These are phyloP conservation scores for Poeciliopsis occidentalis DNA, from an alignment of 2,113 vertebrate genomes.

Conservation along the genomic window DNA sequence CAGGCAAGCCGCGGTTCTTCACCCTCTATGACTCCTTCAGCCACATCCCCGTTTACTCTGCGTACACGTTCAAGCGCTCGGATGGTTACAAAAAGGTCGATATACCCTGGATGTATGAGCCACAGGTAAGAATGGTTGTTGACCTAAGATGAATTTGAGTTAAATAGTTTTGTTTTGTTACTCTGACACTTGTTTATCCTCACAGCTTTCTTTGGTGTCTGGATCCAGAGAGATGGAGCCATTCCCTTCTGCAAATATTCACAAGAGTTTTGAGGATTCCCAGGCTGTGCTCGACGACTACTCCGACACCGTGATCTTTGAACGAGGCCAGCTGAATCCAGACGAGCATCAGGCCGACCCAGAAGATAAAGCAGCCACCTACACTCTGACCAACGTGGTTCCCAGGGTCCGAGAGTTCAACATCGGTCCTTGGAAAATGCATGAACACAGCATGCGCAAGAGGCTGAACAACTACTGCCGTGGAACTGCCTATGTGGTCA, in stretches of 20 bases:
- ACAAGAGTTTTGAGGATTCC: constrained; percentile 54
- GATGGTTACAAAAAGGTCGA: constrained; percentile 65
- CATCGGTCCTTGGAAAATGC: constrained; percentile 73
- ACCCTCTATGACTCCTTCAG: constrained; percentile 64
- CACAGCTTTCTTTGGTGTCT: constrained; percentile 56
- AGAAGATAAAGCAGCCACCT: constrained; percentile 75
- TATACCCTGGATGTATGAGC: constrained; percentile 74
- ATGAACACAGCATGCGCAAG: constrained; percentile 66
- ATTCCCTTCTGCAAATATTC: constrained; percentile 46
- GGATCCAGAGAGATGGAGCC: constrained; percentile 59
- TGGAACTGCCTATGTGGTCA: constrained; percentile 63
- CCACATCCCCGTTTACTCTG: constrained; percentile 70
- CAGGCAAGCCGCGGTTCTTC: constrained; percentile 49
- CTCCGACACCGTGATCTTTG: constrained; percentile 61
- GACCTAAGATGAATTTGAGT: neutral
- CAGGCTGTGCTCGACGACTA: constrained; percentile 77
- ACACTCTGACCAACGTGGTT: constrained; percentile 84
- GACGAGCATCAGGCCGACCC: constrained; percentile 74
- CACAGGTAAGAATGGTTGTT: constrained; percentile 54
- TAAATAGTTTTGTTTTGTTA: neutral
- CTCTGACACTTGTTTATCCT: neutral
- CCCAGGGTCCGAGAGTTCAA: constrained; percentile 80
- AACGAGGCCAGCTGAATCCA: constrained; percentile 82
- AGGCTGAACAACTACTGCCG: constrained; percentile 78
- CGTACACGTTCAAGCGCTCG: constrained; percentile 70